Evolutionary conservation across 2,113 vertebrate species (phyloP), one percentile per base, ranked within the genome.

Genomic region (Catharus minimus): DNA sequence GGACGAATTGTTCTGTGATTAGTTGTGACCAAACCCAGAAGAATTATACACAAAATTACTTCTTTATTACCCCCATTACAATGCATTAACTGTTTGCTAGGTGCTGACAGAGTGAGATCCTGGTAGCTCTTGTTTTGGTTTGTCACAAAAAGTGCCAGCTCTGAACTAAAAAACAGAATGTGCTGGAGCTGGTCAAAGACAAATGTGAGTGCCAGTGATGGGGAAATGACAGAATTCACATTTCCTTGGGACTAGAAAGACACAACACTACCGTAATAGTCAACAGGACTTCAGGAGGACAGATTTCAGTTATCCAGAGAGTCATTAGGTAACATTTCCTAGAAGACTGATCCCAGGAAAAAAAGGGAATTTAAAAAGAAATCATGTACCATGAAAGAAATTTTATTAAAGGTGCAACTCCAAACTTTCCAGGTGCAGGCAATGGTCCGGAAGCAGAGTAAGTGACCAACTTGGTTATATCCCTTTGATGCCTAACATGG

Each of bases 41-140:
- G 66, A 89, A 77, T n/a, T 46, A 60, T 55, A 56, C n/a, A 71
- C 75, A 83, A 86, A 92, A 91, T 88, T 81, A 38, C 26, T 77
- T 43, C 72, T 89, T 95, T 94, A 91, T 88, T 95, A 30, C 82
- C 41, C 21, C 55, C 64, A 47, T 91, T 94, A 88, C 79, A 92
- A 49, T 56, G 73, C 62, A 88, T 86, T 89, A 77, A 66, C 85
- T 89, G 72, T 85, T 82, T 73, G 56, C 60, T 69, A 58, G 72
- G 64, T 89, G 82, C 72, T 94, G 88, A 78, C 85, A 86, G 71
- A 80, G 56, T 56, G 52, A 77, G 88, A 46, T 10, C 43, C 36
- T 60, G 5, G 2, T 4, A 11, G 67, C n/a, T 47, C 44, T 77
- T 79, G 41, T 55, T 87, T 43, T 69, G 26, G 12, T 91, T 87